Evolutionary conservation across 2,797 vertebrate genomes (phyloP).

Genomic region (Spea hammondii): DNA sequence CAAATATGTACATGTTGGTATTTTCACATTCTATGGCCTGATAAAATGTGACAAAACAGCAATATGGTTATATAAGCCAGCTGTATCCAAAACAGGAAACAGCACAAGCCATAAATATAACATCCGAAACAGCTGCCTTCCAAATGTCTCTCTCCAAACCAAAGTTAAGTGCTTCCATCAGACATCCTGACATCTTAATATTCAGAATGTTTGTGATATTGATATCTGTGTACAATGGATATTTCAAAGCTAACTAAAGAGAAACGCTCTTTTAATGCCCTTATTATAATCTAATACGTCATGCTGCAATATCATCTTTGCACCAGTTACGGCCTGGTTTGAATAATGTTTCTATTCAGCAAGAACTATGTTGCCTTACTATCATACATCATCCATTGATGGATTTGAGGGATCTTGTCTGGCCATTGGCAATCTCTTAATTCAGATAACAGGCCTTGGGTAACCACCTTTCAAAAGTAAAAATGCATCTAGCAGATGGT

Average conservation of each 20-base stretch:
- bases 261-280: too few species aligned
- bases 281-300: too few species aligned
- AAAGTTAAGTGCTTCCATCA: too few species aligned
- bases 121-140: too few species aligned
- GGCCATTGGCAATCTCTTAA: conserved; percentile 31
- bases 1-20: neutral
- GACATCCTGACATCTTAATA: too few species aligned
- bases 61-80: neutral
- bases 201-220: too few species aligned
- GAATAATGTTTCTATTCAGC: conserved; percentile 15
- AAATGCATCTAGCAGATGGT: conserved; percentile 44
- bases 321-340: neutral
- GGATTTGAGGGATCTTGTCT: conserved; percentile 29
- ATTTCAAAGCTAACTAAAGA: too few species aligned
- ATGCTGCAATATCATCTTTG: too few species aligned
- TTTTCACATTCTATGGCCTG: neutral
- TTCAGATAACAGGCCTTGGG: conserved; percentile 42
- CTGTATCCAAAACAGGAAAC: neutral
- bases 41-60: conserved; percentile 2
- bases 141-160: too few species aligned
- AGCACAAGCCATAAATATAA: neutral
- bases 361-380: conserved; percentile 18
- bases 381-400: conserved; percentile 19
- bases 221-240: too few species aligned
- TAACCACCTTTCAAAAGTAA: conserved; percentile 31